Evolutionary conservation across 2,113 vertebrate genomes (phyloP), one percentile per base, ranked within the genome.

Genomic region (Myodes glareolus): DNA sequence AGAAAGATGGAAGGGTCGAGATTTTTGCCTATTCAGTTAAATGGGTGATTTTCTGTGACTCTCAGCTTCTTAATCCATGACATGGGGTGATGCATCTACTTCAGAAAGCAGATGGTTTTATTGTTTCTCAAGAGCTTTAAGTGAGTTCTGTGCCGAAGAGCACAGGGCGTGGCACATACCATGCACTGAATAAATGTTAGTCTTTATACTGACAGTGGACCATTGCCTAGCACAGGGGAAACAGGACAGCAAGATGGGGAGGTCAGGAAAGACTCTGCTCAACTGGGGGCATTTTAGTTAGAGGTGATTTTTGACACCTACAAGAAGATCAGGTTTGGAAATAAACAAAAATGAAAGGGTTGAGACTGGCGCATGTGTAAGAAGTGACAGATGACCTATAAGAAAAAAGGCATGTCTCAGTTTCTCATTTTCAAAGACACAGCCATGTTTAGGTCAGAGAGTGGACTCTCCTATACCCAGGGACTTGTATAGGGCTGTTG

Each of bases 401-500:
- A 47, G 84, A 52, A 52, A 36, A 68, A 50, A 25, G 14, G n/a
- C 17, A 72, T 21, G 12, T 50, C 31, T 93, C 55, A n/a, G 31
- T 67, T 61, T 96, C 33, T 89, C 33, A 52, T 90, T 94, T 93
- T 67, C 76, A 80, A 88, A 85, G 61, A 45, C 65, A 67, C n/a
- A 19, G 45, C 47, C 29, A 81, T 61, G 47, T 89, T 95, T 14
- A 63, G n/a, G 47, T 50, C 27, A 76, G 63, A 93, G 63, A 85
- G 21, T 3, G 52, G 52, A 78, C 39, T n/a, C 5, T 45, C 1
- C 33, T 33, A 90, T 36, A 95, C 47, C 33, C 27, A 68, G 63
- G 92, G 58, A 52, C 19, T 85, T 39, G 1, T 33, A 4, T 3
- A 78, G 31, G n/a, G n/a, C 27, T 94, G 6, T 80, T 89, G 23